A percentile compares a stretch with the other conserved stretches of the same genome.
phyloP scores from a whole-genome alignment of 2,797 vertebrate species.

The Mallotus villosus region DNA sequence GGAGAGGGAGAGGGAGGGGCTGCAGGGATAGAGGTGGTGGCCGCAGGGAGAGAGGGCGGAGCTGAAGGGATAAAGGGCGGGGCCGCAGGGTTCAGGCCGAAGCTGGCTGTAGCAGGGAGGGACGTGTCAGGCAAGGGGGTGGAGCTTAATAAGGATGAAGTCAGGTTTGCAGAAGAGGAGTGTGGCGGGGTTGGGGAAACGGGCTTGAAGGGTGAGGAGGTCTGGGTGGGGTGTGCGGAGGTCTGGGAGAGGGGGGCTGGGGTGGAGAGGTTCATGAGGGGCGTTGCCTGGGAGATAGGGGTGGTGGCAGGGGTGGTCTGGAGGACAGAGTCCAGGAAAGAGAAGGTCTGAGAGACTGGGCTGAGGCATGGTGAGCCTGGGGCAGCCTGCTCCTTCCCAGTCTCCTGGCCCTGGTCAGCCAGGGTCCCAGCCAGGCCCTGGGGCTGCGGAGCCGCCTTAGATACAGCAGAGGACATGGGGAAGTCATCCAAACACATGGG shows the following conservation, averaged over 20 bases:
- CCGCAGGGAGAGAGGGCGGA: constrained; percentile 42
- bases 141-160: constrained; percentile 20
- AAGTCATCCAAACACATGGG: constrained; percentile 66
- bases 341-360: constrained; percentile 74
- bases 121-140: constrained; percentile 14
- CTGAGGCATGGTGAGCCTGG: constrained; percentile 41
- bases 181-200: constrained; percentile 29
- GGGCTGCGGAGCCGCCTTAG: constrained; percentile 38
- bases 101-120: constrained; percentile 34
- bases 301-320: constrained; percentile 68
- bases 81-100: constrained; percentile 66
- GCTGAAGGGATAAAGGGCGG: constrained; percentile 65
- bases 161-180: constrained; percentile 26
- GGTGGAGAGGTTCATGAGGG: constrained; percentile 41
- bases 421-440: constrained; percentile 1
- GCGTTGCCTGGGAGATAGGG: constrained; percentile 60
- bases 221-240: constrained; percentile 37
- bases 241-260: constrained; percentile 52
- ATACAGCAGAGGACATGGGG: constrained; percentile 14
- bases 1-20: constrained; percentile 63
- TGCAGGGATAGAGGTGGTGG: constrained; percentile 68
- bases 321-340: constrained; percentile 73
- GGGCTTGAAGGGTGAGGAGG: constrained; percentile 35
- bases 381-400: not conserved
- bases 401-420: not conserved